Conservation (phyloP, 1,140 invertebrate species). For the Atopsyche davidsoni region DNA sequence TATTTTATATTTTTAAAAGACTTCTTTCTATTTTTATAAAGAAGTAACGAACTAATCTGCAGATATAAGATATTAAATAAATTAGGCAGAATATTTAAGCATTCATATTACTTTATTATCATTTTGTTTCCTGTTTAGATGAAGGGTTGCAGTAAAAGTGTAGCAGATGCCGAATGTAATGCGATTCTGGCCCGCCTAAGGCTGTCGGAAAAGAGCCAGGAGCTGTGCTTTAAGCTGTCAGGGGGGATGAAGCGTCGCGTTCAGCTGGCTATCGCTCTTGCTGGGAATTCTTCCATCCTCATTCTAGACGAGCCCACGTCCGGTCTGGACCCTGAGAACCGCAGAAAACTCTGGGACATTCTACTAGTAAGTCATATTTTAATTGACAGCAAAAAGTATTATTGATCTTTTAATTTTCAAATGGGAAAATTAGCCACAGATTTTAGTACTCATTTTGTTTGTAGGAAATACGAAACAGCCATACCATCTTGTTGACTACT, state of each 20-base stretch:
- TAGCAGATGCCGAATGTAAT: constrained; percentile 30
- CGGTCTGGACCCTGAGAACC: constrained; percentile 89
- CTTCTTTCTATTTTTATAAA: no score
- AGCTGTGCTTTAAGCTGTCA: constrained; percentile 40
- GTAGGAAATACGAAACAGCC: constrained; percentile 48
- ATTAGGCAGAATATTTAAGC: no score
- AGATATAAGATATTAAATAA: no score
- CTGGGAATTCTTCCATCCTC: constrained; percentile 52
- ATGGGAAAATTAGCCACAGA: neutral
- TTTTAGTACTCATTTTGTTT: no score
- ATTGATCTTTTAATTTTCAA: neutral
- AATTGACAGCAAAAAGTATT: neutral
- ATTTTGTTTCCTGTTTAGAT: constrained; percentile 31
- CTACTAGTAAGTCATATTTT: constrained; percentile 42
- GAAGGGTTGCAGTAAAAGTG: constrained; percentile 24
- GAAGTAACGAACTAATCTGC: no score
- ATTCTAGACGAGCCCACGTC: constrained; percentile 92
- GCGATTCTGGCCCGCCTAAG: constrained; percentile 32
- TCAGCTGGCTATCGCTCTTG: constrained; percentile 50
- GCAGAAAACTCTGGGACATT: constrained; percentile 87
- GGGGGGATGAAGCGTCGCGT: constrained; percentile 51
- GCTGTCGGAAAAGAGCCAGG: constrained; percentile 32
- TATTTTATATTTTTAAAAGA: no score
- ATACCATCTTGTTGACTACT: constrained; percentile 88
- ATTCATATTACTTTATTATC: no score